Conservation (phyloP, 1,140 invertebrate species). For the Saxidomus purpurata region DNA sequence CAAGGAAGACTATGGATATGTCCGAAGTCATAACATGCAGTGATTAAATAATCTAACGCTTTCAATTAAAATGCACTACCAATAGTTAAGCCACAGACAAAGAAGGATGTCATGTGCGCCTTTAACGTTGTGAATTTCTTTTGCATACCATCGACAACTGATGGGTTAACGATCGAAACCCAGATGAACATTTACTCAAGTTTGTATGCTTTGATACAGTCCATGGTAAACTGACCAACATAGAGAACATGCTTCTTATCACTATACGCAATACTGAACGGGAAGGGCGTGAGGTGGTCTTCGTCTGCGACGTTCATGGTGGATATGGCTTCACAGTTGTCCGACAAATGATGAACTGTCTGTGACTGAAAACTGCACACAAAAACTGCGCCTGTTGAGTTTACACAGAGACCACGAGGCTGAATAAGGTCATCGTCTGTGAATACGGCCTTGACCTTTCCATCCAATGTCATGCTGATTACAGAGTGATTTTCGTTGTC, state of each 20-base stretch:
- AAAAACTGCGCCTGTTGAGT: background rate
- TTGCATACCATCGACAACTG: no score
- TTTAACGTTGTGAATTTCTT: no score
- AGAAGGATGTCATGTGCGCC: no score
- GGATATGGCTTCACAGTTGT: background rate
- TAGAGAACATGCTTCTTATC: background rate
- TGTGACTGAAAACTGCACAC: background rate
- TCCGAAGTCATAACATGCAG: no score
- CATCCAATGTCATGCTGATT: background rate
- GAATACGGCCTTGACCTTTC: background rate
- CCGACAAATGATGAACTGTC: background rate
- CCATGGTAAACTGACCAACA: background rate
- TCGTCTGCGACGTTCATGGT: background rate
- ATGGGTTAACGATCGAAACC: no score
- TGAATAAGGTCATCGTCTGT: background rate
- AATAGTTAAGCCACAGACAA: no score
- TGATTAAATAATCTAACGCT: no score
- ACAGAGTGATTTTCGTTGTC: background rate
- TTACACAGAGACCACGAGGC: background rate
- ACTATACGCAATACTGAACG: conserved; percentile 5
- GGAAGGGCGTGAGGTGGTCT: background rate
- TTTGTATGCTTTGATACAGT: background rate
- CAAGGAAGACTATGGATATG: no score
- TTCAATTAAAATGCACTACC: no score
- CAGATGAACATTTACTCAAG: background rate